These are phyloP conservation scores for Caradrina kadenii DNA, from an alignment of 2,888 invertebrate species.

Conservation along the genomic window DNA sequence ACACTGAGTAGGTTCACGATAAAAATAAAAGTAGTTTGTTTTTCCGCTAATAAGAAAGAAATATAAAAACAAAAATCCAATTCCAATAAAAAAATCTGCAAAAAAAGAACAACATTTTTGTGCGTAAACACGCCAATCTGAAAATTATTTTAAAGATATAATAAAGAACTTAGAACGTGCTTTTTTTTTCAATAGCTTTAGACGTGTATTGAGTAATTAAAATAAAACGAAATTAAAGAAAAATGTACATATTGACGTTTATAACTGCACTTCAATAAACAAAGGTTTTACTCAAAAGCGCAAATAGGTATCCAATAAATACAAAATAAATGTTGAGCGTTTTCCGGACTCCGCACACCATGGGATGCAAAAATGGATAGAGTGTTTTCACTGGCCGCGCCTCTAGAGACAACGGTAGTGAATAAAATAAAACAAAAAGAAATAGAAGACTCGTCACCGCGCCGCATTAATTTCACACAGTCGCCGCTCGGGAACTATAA, in stretches of 20 bases:
- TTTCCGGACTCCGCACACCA: constrained; percentile 20
- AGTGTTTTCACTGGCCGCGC: constrained; percentile 27
- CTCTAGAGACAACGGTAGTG: constrained; percentile 30
- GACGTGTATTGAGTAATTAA: no score
- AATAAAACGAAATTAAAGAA: not conserved
- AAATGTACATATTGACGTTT: not conserved
- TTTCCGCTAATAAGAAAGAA: not conserved
- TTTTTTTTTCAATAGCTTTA: no score
- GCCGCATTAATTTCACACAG: constrained; percentile 54
- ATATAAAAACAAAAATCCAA: no score
- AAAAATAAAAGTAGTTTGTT: constrained; percentile 5
- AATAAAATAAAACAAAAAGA: constrained; percentile 45
- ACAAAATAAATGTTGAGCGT: constrained; percentile 18
- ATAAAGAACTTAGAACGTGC: no score
- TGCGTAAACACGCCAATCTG: no score
- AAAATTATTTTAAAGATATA: no score
- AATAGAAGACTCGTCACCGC: constrained; percentile 35
- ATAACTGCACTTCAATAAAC: constrained; percentile 7
- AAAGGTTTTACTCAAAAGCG: constrained; percentile 28
- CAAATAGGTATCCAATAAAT: constrained; percentile 21
- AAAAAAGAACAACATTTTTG: no score
- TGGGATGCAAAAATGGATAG: constrained; percentile 38
- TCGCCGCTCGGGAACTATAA: constrained; percentile 55
- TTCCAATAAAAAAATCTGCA: no score
- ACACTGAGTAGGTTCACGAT: not conserved